Evolutionary conservation across 53 echinoderm and acorn worm genomes (phyloP).

Genomic region (Patiria pectinifera): DNA sequence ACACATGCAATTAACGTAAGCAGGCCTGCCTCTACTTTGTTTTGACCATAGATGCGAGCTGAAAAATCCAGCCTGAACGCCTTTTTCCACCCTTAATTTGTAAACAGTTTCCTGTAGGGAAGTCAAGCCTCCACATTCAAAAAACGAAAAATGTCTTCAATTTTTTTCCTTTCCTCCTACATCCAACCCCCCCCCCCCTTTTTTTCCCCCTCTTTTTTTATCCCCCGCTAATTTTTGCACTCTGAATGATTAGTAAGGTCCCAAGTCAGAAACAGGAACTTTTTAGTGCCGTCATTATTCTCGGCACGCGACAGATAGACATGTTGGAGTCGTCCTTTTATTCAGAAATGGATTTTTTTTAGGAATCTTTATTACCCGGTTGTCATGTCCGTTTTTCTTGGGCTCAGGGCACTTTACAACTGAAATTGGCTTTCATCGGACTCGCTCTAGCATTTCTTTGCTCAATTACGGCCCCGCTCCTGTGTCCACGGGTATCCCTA

Average conservation of each 20-base stretch:
- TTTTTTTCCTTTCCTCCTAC: no score
- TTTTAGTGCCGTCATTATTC: background rate
- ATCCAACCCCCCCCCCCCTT: no score
- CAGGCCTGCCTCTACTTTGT: background rate
- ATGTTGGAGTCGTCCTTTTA: background rate
- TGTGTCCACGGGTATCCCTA: background rate
- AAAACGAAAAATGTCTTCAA: no score
- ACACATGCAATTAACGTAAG: background rate
- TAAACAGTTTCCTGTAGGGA: no score
- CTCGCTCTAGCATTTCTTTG: background rate
- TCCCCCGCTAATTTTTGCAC: background rate
- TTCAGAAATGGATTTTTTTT: background rate
- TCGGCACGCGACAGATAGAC: slow-evolving; percentile 8
- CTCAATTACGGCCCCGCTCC: background rate
- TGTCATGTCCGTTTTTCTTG: background rate
- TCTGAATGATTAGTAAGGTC: background rate
- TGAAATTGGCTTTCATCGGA: slow-evolving; percentile 3
- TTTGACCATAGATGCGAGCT: background rate
- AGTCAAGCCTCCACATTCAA: no score
- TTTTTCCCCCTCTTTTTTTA: background rate
- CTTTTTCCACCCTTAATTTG: background rate
- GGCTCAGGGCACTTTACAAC: background rate
- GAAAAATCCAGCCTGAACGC: background rate
- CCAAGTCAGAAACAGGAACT: background rate
- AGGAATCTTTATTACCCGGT: background rate